Evolutionary conservation across 2,888 invertebrate genomes (phyloP).

Genomic region (Mythimna ferrago): DNA sequence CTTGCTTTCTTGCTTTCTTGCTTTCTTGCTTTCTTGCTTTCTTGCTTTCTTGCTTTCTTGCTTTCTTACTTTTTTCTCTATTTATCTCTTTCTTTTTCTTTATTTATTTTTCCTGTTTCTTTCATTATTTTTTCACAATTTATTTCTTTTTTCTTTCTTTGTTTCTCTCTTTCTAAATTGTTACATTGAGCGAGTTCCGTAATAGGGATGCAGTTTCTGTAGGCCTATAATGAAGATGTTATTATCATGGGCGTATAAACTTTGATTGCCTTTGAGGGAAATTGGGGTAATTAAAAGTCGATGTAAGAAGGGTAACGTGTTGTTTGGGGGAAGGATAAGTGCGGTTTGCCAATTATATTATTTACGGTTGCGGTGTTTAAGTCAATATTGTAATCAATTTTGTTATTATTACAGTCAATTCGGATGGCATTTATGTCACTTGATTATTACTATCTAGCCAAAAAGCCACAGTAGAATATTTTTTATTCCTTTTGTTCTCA

Average conservation of each 20-base stretch:
- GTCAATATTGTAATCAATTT: not conserved
- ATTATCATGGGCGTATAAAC: slow-evolving; percentile 56
- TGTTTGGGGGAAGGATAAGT: slow-evolving; percentile 11
- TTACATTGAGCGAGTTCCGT: not conserved
- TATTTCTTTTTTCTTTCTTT: too few relatives aligned
- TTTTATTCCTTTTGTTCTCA: not conserved
- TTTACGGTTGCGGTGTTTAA: slow-evolving; percentile 13
- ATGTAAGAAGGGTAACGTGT: slow-evolving; percentile 52
- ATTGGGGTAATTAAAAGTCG: slow-evolving; percentile 61
- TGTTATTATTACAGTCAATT: not conserved
- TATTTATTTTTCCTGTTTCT: too few relatives aligned
- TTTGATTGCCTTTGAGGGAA: slow-evolving; percentile 60
- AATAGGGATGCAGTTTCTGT: slow-evolving; percentile 21
- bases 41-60: too few relatives aligned
- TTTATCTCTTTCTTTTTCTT: too few relatives aligned
- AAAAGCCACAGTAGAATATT: not conserved
- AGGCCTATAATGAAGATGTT: slow-evolving; percentile 60
- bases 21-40: too few relatives aligned
- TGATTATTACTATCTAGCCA: too few relatives aligned
- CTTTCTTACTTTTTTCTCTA: too few relatives aligned
- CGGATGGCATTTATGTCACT: not conserved
- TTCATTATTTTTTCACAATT: too few relatives aligned
- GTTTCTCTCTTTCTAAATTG: too few relatives aligned
- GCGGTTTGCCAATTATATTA: slow-evolving; percentile 34
- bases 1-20: too few relatives aligned